Evolutionary conservation across 2,888 invertebrate genomes (phyloP), one percentile per base, ranked within the genome.

Genomic region (Melieria picta): DNA sequence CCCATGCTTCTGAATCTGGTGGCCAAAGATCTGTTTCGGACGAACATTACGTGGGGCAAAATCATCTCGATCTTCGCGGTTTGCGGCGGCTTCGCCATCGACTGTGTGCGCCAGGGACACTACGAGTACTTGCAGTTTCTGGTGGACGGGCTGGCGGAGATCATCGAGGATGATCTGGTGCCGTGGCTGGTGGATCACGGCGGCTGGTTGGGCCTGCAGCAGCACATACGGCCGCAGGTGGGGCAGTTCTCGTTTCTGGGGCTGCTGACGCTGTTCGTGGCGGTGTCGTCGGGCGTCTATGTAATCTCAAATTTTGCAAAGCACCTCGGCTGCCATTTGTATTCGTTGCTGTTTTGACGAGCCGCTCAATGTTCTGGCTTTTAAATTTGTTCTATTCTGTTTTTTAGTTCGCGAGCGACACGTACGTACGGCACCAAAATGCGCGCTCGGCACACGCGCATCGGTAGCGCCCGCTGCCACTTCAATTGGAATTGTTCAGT

Each of bases 151-250:
- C 91, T 95, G 84, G 90, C 91, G 0, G 92, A 93, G 78, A 91
- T 93, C 57, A 88, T 93, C 61, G 91, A 92, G 82, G 90, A 91
- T 74, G 90, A 91, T 79, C 86, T 93, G 62, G 82, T 83, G 42
- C 85, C 90, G 3, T 96, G 96, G 96, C 91, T 96, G 45, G 91
- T 92, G 58, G 89, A 91, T 57, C 93, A 94, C 80, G 95, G 95
- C 45, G 96, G 96, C 85, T 96, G 96, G 96, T 72, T 81, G 71
- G 87, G 86, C 16, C 73, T 86, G 13, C 83, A 85, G 65, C 81
- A 85, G 72, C 85, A 86, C 63, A 85, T 85, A 61, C 76, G 83
- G 9, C 85, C 85, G 10, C 81, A 81, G 48, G 79, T 77, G 9
- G 81, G 83, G 6, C 81, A 84, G 75, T 82, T 85, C 71, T 83